Evolutionary conservation across 2,888 invertebrate species (phyloP), one percentile per base, ranked within the genome.

Genomic region (Plemyria rubiginata): DNA sequence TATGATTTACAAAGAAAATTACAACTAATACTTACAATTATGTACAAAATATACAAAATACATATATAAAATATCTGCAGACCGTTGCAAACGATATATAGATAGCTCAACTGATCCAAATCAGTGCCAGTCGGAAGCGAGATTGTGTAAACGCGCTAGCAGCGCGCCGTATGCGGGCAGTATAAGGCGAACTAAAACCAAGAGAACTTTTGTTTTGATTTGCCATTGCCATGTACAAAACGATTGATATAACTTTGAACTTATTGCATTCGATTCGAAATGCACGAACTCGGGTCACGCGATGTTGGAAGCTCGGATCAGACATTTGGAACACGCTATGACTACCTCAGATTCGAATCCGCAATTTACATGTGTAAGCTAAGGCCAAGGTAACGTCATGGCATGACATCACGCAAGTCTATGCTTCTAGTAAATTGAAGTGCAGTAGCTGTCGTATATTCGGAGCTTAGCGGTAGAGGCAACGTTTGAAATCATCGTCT

Each of bases 211-310:
- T 54, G 46, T 38, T 48, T 41, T 29, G 36, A 28, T 50, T 43
- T 40, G 62, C 38, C 53, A 22, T 43, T 40, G 62, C 45, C 53
- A 22, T 41, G 53, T 13, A 62, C 41, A 22, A 49, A 40, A 46
- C 36, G 45, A 54, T 45, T 11, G 45, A 51, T 62, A 15, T 56
- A 46, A 55, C 50, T 58, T 62, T 51, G 58, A 58, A 54, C 57
- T 62, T 54, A 62, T 36, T 62, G 51, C 58, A 54, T 60, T 53
- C 52, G 55, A 53, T 60, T 56, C 48, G 22, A 28, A 53, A 56
- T 60, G 48, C 60, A 64, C 60, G 45, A 60, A 48, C 48, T 54
- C 29, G 4, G 28, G n/a, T 56, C 64, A 64, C 64, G 64, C 64
- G 56, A 65, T 65, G 43, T 50, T 22, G 22, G 22, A 22, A 22